These are phyloP conservation scores for Catostylus mosaicus DNA, from an alignment of 30 jellyfish, hydroid and myxozoan species.

Conservation along the genomic window DNA sequence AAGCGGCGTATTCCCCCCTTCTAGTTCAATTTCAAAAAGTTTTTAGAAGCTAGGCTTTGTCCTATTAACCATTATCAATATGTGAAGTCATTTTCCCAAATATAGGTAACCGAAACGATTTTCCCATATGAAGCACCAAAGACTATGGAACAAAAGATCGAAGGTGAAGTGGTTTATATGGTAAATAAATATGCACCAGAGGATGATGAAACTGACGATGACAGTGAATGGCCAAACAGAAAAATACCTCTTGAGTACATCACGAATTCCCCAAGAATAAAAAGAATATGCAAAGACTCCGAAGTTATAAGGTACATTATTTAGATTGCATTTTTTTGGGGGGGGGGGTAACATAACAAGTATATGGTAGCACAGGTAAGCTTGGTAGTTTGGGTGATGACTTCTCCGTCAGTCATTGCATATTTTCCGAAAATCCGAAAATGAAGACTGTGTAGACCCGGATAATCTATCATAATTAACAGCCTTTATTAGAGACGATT, in stretches of 20 bases:
- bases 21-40: no score
- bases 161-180: conserved; percentile 20
- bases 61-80: no score
- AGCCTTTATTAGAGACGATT: no score
- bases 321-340: not conserved
- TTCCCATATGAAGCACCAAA: conserved; percentile 42
- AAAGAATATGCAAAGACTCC: conserved; percentile 7
- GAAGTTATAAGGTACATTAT: conserved; percentile 18
- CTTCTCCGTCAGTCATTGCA: no score
- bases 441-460: not conserved
- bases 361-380: no score
- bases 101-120: conserved; percentile 30
- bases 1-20: no score
- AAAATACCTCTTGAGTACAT: conserved; percentile 14
- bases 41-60: no score
- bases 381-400: no score
- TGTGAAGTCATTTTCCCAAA: no score
- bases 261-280: conserved; percentile 25
- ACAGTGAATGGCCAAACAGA: not conserved
- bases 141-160: conserved; percentile 19
- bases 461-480: no score
- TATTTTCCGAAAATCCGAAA: no score
- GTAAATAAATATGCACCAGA: not conserved
- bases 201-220: not conserved
- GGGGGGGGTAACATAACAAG: no score